Evolutionary conservation across 2,113 vertebrate species (phyloP).

Genomic region (Cavia aperea): DNA sequence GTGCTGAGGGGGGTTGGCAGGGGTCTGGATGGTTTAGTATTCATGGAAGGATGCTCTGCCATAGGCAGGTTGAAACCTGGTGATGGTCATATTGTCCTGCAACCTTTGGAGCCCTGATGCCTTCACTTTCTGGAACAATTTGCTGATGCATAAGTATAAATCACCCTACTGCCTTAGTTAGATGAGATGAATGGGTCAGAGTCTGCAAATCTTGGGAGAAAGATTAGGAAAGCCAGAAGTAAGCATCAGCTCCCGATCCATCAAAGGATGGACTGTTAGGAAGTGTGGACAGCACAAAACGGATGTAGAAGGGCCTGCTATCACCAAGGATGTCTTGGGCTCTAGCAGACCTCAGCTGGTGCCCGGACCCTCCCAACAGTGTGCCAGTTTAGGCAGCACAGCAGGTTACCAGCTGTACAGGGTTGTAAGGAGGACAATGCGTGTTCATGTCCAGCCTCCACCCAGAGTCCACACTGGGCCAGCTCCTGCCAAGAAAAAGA

Average conservation of each 20-base stretch:
- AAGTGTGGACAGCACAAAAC: neutral
- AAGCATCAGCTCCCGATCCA: neutral
- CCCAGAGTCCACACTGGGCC: neutral
- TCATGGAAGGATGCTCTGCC: neutral
- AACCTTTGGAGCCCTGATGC: neutral
- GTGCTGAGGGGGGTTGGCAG: neutral
- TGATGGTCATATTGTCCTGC: neutral
- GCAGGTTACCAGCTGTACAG: neutral
- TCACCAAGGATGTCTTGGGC: neutral
- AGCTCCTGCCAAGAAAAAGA: neutral
- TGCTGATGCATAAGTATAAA: neutral
- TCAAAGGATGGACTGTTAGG: neutral
- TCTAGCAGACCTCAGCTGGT: neutral
- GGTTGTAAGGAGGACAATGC: accelerated
- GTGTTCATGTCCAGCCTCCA: neutral
- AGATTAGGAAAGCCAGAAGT: neutral
- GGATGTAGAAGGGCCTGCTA: neutral
- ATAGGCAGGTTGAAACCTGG: neutral
- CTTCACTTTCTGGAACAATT: neutral
- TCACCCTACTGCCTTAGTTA: neutral
- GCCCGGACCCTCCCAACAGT: neutral
- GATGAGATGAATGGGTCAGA: neutral
- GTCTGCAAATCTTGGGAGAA: neutral
- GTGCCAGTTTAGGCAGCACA: neutral
- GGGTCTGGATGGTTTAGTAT: accelerated